Conservation (phyloP, 1,140 invertebrate species). For the Phymorhynchus buccinoides region DNA sequence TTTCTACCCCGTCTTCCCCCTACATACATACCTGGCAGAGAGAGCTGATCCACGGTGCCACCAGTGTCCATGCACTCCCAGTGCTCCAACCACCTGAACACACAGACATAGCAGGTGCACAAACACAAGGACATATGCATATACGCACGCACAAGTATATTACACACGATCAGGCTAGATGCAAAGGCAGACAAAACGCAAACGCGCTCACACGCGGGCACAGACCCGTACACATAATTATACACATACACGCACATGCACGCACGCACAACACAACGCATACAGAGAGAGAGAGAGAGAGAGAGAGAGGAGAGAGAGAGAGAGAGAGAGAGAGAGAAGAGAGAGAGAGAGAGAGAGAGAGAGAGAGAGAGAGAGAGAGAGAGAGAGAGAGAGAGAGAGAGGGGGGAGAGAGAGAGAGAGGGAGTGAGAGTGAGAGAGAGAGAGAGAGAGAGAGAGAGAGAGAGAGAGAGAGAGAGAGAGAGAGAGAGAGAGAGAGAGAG, state of each 20-base stretch:
- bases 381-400: not conserved
- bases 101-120: not conserved
- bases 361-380: not conserved
- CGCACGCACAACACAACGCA: no score
- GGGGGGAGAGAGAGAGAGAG: slow-evolving; percentile 30
- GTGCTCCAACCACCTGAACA: slow-evolving; percentile 28
- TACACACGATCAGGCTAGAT: not conserved
- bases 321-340: not conserved
- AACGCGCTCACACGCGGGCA: not conserved
- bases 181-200: no score
- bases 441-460: no score
- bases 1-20: no score
- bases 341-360: slow-evolving; percentile 15
- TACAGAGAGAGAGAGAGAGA: not conserved
- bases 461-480: no score
- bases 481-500: no score
- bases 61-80: slow-evolving; percentile 24
- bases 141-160: not conserved
- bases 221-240: no score
- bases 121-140: not conserved
- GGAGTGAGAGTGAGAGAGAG: no score
- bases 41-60: slow-evolving; percentile 23
- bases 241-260: no score
- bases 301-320: not conserved
- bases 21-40: slow-evolving; percentile 10